Base-by-base conservation (phyloP, 2,797 vertebrate genomes). In the Hylomyscus alleni region DNA sequence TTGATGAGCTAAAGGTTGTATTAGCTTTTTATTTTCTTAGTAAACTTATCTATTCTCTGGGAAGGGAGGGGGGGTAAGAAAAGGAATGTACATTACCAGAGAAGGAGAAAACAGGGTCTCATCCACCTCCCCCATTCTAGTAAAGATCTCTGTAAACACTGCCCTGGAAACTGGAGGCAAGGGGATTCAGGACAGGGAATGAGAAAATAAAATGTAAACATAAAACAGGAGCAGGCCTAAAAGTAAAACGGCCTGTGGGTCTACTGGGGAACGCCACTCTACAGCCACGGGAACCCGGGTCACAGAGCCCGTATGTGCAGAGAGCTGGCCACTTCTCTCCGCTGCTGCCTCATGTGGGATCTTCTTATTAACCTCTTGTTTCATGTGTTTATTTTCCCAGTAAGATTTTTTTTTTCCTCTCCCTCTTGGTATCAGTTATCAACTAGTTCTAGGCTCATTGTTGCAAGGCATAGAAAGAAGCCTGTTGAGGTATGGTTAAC, bases 201-300 rank as follows among this genome's bases (percentile, higher is more conserved):
- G 98, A 98, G 98, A 98, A 98, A 98, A 98, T 98, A 98, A 98
- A 99, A 99, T 98, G 98, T 98, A 98, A 98, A 98, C 98, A 98
- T 98, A 98, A 98, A 98, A 98, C 95, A 97, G 97, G 96, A 98
- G 97, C 95, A 98, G 98, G 96, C 97, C 97, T 97, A 97, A 98
- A 98, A 98, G 97, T 97, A 97, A 98, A 97, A 97, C 98, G 98
- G 98, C 3, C 9, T 95, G 85, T 90, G 29, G 94, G 95, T 93
- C 97, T 92, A 26, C n/a, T 95, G 95, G 97, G 97, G 97, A 34
- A 98, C 94, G 80, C 97, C 31, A 1, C 40, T 73, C 62, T 56
- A 84, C 44, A 72, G 94, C 97, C 94, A 89, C 91, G 95, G 97
- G 97, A 97, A 98, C 96, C 34, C 95, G 97, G 80, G 88, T 93